Evolutionary conservation across 2,888 invertebrate genomes (phyloP), one percentile per base, ranked within the genome.

Genomic region (Lamellibrachia columna): DNA sequence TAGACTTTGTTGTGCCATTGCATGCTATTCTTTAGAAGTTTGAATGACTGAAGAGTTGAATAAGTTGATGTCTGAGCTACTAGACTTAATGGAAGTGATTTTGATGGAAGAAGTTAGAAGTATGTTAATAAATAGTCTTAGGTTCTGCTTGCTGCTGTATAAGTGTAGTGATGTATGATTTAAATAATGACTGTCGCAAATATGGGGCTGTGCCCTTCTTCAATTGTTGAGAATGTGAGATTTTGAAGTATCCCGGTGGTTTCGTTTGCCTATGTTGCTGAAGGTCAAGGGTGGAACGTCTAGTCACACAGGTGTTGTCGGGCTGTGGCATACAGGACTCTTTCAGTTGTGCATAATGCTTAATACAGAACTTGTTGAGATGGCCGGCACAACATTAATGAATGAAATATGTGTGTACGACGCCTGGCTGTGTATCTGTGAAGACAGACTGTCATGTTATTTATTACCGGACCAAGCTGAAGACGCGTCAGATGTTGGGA

Each of bases 391-490:
- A 75, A 75, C 22, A 22, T 75, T 75, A 22, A 22, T 22, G 75
- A 75, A 22, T 6, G 75, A 15, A 22, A 22, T 22, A 22, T 15
- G 75, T 75, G 75, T 75, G 75, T 22, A 22, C 75, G 55, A 40
- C 40, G 40, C 40, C 40, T 55, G 55, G 55, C 55, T 55, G 55
- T 22, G 75, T 75, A n/a, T 15, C 22, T n/a, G 6, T 6, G 22
- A 22, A n/a, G 75, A 75, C 75, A 22, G 75, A 75, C 75, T 75
- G 75, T 75, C 75, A 22, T 75, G 75, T 75, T 75, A 75, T 75
- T 75, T 75, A 75, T 75, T 75, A 75, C 75, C 75, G 75, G 75
- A 75, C 75, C 75, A 75, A 75, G n/a, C 75, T 15, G 75, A 75
- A 75, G 75, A 75, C 75, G 75, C n/a, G 40, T 40, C 40, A 40